phyloP scores from a whole-genome alignment of 2,797 vertebrate species.

The Micromesistius poutassou region DNA sequence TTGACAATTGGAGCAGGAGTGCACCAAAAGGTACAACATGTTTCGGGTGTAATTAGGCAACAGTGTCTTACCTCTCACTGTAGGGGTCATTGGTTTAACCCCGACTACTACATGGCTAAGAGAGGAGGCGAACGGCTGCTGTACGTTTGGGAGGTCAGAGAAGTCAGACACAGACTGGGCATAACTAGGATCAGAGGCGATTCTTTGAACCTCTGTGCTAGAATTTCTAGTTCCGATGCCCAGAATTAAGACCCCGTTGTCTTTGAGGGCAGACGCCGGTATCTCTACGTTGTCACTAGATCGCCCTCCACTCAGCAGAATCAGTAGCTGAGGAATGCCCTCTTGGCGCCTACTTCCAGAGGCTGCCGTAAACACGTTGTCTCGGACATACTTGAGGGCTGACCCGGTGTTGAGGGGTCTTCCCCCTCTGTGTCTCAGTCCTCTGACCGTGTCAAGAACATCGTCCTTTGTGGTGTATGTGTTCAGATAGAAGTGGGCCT shows the following conservation, averaged over 20 bases:
- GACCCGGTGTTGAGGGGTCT: conserved; percentile 67
- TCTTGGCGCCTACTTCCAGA: conserved; percentile 40
- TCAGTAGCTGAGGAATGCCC: conserved; percentile 49
- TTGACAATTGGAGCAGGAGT: too few relatives aligned
- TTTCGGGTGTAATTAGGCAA: neutral
- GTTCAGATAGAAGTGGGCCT: conserved; percentile 75
- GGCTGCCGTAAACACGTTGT: conserved; percentile 40
- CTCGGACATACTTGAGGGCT: conserved; percentile 73
- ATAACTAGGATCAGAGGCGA: conserved; percentile 27
- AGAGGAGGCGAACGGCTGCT: conserved; percentile 24
- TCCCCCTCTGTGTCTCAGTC: conserved; percentile 71
- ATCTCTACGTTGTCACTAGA: conserved; percentile 67
- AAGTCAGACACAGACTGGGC: conserved; percentile 36
- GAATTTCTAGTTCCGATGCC: conserved; percentile 31
- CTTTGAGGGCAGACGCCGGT: conserved; percentile 28
- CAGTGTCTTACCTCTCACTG: conserved; percentile 49
- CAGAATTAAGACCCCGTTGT: conserved; percentile 26
- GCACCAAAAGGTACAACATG: neutral
- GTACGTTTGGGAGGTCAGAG: conserved; percentile 33
- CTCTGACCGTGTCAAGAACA: conserved; percentile 60
- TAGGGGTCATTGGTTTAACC: conserved; percentile 31
- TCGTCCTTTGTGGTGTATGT: conserved; percentile 73
- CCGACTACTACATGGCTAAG: conserved; percentile 16
- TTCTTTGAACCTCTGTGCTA: conserved; percentile 30
- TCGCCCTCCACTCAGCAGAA: conserved; percentile 47